Percentiles rank a stretch among this genome's conserved stretches.
phyloP scores from a whole-genome alignment of 2,888 invertebrate species.

The Spatulosminthurus flaviceps region DNA sequence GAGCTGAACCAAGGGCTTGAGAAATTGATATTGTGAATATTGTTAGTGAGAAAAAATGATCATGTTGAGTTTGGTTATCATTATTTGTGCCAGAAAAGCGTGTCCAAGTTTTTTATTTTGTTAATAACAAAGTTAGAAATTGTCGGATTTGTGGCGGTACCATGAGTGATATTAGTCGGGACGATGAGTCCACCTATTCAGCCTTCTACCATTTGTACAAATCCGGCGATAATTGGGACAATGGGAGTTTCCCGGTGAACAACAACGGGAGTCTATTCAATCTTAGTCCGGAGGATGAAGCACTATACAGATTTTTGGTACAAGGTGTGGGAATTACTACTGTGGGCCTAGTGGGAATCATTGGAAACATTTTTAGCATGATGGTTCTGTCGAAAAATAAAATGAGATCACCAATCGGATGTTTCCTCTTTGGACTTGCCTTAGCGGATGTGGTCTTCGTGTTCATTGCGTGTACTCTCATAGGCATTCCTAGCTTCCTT shows the following conservation, averaged over 20 bases:
- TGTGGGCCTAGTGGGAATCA: slow-evolving; percentile 76
- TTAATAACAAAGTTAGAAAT: no score
- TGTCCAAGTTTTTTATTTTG: no score
- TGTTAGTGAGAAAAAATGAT: no score
- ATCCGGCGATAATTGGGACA: slow-evolving; percentile 23
- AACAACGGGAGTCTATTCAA: slow-evolving; percentile 41
- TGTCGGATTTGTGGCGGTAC: not conserved
- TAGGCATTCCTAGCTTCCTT: slow-evolving; percentile 75
- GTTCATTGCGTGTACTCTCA: slow-evolving; percentile 81
- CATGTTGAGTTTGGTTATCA: no score
- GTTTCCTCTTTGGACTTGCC: slow-evolving; percentile 90
- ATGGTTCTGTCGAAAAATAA: slow-evolving; percentile 88
- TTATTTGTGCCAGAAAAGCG: no score
- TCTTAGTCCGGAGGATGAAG: slow-evolving; percentile 30
- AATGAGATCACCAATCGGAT: slow-evolving; percentile 96
- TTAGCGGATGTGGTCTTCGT: slow-evolving; percentile 91
- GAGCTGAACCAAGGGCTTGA: no score
- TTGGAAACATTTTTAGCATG: slow-evolving; percentile 90
- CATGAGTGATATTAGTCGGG: not conserved
- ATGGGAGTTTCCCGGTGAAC: not conserved
- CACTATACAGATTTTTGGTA: slow-evolving; percentile 77
- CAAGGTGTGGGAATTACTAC: slow-evolving; percentile 83
- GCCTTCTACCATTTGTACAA: slow-evolving; percentile 44
- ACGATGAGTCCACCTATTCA: not conserved
- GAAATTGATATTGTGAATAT: no score